Base-by-base conservation (phyloP, 1,140 invertebrate species). In the Papilio glaucus region DNA sequence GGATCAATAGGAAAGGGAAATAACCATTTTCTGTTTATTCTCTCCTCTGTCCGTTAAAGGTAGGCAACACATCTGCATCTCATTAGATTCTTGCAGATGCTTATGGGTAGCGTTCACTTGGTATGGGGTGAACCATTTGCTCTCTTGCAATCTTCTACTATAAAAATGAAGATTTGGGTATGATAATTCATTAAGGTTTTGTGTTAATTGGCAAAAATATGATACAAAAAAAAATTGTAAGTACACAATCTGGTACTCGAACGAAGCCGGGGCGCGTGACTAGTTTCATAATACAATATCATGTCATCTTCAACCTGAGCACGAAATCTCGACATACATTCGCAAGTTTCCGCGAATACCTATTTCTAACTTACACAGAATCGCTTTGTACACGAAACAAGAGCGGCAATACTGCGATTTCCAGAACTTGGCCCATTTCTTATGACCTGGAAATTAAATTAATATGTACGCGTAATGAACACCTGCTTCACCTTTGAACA, bases 341-440 rank as follows among this genome's bases (percentile, higher is more conserved):
- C 18, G 18, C 4, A 53, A 4, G 9, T 21, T 53, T 57, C 49
- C 49, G 24, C 10, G 49, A 57, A 57, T 21, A 26, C 49, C 49
- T 57, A 57, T 57, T 57, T 57, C 21, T 12, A 57, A 24, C 0
- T 57, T 24, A 57, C 49, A 57, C 21, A 57, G 49, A 57, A 57
- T 18, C 49, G 21, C 49, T 57, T 57, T 57, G 49, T 57, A 21
- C 49, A 26, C 18, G 9, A 57, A 57, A 57, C 49, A 57, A 57
- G 12, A 24, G 49, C 29, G 29, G 29, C 49, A 57, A 4, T 49
- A 0, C 49, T 41, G 12, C 15, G 49, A 24, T 57, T 57, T 57
- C 49, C 49, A 57, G 49, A 57, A 57, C 10, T 26, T 9, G 10
- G 9, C 12, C 0, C 8, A 2, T 49, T 49, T 49, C 15, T 49